A percentile compares a stretch with the other conserved stretches of the same genome.
phyloP scores from a whole-genome alignment of 2,113 vertebrate species.

The Cepphus grylle region DNA sequence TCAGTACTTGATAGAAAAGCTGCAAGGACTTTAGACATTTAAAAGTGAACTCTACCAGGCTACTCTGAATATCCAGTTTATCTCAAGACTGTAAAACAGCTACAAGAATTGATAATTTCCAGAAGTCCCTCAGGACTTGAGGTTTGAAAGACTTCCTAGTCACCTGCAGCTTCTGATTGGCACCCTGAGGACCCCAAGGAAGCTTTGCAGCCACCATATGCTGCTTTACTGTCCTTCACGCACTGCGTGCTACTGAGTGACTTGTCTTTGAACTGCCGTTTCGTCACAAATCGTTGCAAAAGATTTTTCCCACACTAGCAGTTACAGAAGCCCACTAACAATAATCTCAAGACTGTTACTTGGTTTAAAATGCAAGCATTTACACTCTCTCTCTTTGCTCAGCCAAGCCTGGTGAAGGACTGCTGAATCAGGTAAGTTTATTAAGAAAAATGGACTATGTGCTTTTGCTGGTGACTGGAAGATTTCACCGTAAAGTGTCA shows the following conservation, averaged over 20 bases:
- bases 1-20: background rate
- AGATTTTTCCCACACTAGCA: background rate
- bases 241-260: background rate
- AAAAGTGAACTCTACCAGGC: background rate
- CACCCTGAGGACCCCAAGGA: background rate
- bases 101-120: background rate
- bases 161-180: background rate
- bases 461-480: background rate
- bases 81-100: background rate
- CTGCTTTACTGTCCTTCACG: background rate
- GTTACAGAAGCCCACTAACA: background rate
- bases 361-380: background rate
- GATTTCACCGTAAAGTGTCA: background rate
- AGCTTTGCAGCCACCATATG: background rate
- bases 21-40: background rate
- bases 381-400: background rate
- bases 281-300: background rate
- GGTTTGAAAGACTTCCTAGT: background rate
- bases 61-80: background rate
- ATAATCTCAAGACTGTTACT: background rate
- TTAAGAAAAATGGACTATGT: background rate
- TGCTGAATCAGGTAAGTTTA: background rate
- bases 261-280: background rate
- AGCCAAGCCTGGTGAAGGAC: background rate
- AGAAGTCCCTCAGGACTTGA: background rate